A percentile compares a stretch with the other conserved stretches of the same genome.
Evolutionary conservation across 2,797 vertebrate species (phyloP).

Genomic region (Lagocephalus sceleratus): DNA sequence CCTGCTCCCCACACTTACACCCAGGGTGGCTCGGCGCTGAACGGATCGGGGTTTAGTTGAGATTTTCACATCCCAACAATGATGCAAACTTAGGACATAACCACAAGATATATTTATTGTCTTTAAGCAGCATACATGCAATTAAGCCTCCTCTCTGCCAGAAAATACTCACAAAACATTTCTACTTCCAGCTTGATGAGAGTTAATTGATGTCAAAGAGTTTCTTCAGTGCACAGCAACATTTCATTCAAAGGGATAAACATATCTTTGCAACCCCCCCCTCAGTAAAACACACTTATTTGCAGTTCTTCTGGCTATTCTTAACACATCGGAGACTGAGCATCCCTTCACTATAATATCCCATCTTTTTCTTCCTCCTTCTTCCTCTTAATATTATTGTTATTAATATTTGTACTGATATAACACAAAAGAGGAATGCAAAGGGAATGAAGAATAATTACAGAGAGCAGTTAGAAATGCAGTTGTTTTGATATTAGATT

Average conservation of each 20-base stretch:
- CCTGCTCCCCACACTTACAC: slow-evolving; percentile 30
- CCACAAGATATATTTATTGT: slow-evolving; percentile 43
- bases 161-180: slow-evolving; percentile 37
- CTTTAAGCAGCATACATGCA: slow-evolving; percentile 40
- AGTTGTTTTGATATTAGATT: slow-evolving; percentile 13
- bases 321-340: neutral
- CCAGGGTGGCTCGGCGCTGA: slow-evolving; percentile 20
- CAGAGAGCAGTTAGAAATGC: slow-evolving; percentile 4
- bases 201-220: slow-evolving; percentile 66
- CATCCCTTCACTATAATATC: too few species aligned
- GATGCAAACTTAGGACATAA: slow-evolving; percentile 69
- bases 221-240: slow-evolving; percentile 33
- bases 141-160: slow-evolving; percentile 46
- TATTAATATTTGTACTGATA: too few species aligned
- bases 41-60: slow-evolving; percentile 43
- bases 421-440: slow-evolving; percentile 1
- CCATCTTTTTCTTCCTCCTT: too few species aligned
- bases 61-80: slow-evolving; percentile 58
- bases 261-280: slow-evolving; percentile 13
- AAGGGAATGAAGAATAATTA: slow-evolving; percentile 9
- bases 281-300: neutral
- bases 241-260: slow-evolving; percentile 29
- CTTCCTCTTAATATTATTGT: too few species aligned
- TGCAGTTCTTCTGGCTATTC: neutral
- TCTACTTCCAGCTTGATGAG: slow-evolving; percentile 32